Base-by-base conservation (phyloP, 2,113 vertebrate species). In the Dasyornis broadbenti region DNA sequence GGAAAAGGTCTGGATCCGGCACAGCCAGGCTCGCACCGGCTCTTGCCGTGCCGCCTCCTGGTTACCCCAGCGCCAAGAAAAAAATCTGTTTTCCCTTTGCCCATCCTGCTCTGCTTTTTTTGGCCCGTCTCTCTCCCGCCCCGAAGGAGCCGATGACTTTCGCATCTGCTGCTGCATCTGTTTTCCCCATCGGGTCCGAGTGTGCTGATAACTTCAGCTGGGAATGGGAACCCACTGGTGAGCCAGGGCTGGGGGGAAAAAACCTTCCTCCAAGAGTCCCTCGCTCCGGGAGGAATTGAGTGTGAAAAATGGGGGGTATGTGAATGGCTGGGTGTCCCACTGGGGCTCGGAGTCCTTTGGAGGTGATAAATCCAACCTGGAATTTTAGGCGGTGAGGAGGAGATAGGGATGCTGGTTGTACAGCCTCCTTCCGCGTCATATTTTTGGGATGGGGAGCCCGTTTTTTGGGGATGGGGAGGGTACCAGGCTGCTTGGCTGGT, bases 91-190 rank as follows among this genome's bases (percentile, higher is more conserved):
- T 95, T 86, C 92, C 87, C 85, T 91, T 94, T 81, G 83, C 93
- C 93, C 90, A 89, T 84, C 94, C 92, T 70, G 71, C 94, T 93
- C 73, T 90, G 94, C 81, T 96, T 66, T 92, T 95, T 54, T 88
- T 86, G 86, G 88, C 91, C 91, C 2, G 39, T 56, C 68, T 96
- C 83, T 86, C 82, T 86, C 89, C 90, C 77, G 15, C 95, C 95
- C 95, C 9, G 65, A 54, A 95, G 90, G 95, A 96, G 94, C 92
- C 88, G 33, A 96, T 91, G 95, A 84, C 82, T 97, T 96, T 96
- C 3, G 76, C 96, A 97, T 96, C 95, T 97, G 95, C 94, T 93
- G 82, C 66, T 4, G 53, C 97, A 97, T 97, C 97, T 98, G 98
- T 96, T 98, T 97, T 97, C 93, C 88, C 95, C 92, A 96, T 97